Evolutionary conservation across 2,797 vertebrate species (phyloP).

Genomic region (Acanthurus tractus): DNA sequence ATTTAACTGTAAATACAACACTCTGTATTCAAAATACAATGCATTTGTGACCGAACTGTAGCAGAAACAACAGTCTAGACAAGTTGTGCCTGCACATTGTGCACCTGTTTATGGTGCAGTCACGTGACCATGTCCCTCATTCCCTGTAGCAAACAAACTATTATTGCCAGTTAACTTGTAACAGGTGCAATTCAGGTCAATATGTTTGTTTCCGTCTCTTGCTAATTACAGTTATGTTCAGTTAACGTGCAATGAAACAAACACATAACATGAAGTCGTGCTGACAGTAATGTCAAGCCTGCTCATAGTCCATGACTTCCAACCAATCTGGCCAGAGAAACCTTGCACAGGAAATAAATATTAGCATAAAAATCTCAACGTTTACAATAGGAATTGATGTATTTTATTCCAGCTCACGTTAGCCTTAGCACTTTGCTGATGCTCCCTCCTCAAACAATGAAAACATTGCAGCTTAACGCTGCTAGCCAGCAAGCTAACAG

Average conservation of each 20-base stretch:
- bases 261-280: neutral
- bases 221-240: neutral
- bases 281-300: neutral
- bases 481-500: slow-evolving; percentile 69
- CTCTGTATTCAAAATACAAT: neutral
- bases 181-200: slow-evolving; percentile 57
- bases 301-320: neutral
- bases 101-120: slow-evolving; percentile 63
- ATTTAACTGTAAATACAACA: neutral
- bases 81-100: slow-evolving; percentile 16
- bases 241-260: neutral
- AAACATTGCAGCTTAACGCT: slow-evolving; percentile 42
- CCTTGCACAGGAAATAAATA: neutral
- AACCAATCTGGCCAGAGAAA: neutral
- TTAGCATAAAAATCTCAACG: neutral
- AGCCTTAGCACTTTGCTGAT: slow-evolving; percentile 51
- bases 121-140: slow-evolving; percentile 50
- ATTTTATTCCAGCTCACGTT: slow-evolving; percentile 41
- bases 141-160: slow-evolving; percentile 44
- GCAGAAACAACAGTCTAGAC: slow-evolving; percentile 16
- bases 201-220: slow-evolving; percentile 4
- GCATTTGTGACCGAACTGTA: neutral
- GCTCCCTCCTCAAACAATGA: slow-evolving; percentile 66
- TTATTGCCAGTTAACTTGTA: slow-evolving; percentile 24
- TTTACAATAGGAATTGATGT: neutral